Conservation (phyloP, 2,888 invertebrate genomes). For the Campoletis raptor region DNA sequence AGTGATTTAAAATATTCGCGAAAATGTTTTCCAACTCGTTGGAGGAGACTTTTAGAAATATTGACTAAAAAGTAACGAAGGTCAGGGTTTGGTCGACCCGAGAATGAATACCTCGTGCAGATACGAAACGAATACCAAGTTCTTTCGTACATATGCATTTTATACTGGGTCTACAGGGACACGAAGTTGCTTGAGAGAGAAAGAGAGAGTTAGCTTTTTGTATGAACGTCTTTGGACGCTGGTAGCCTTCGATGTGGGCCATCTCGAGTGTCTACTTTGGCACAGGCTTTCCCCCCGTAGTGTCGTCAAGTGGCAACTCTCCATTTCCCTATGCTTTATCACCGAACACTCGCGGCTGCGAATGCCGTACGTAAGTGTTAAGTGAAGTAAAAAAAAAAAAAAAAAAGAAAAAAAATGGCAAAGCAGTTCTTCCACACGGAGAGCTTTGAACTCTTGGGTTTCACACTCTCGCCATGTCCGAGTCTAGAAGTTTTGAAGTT, state of each 20-base stretch:
- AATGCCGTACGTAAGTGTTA: conserved; percentile 56
- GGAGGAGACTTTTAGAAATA: background rate
- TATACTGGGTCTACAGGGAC: conserved; percentile 8
- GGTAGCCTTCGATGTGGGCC: conserved; percentile 64
- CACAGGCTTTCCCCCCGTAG: conserved; percentile 73
- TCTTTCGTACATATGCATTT: conserved; percentile 35
- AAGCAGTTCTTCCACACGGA: conserved; percentile 46
- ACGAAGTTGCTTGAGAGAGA: background rate
- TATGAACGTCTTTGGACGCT: conserved; percentile 51
- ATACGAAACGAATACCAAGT: conserved; percentile 11
- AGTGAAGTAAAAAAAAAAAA: conserved; percentile 61
- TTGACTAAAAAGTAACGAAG: background rate
- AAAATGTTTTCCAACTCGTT: background rate
- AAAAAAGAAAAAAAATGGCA: conserved; percentile 69
- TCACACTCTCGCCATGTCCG: conserved; percentile 11
- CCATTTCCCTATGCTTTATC: conserved; percentile 73
- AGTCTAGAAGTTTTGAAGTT: background rate
- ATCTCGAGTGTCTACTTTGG: conserved; percentile 76
- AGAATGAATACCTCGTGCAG: conserved; percentile 21
- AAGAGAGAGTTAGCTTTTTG: conserved; percentile 42
- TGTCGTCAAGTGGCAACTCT: conserved; percentile 71
- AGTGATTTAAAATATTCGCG: background rate
- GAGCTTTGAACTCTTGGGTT: conserved; percentile 2
- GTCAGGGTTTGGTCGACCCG: background rate
- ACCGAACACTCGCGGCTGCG: conserved; percentile 48